Percentiles rank a stretch among this genome's conserved stretches.
Conservation (phyloP, 1,140 invertebrate genomes). For the Idris sp. region DNA sequence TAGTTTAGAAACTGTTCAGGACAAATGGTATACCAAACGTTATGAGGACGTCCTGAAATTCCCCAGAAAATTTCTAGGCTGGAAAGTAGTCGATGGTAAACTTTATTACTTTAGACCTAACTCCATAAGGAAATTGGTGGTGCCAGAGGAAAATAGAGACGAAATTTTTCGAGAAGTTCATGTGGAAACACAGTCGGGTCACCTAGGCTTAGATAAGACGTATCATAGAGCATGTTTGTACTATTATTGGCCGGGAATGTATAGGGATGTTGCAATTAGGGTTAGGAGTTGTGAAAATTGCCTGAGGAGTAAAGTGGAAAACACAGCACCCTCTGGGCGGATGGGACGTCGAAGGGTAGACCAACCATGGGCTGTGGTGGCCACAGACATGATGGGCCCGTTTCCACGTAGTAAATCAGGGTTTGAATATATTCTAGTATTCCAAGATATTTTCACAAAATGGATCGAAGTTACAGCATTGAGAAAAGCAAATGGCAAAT, state of each 20-base stretch:
- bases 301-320: constrained; percentile 11
- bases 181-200: constrained; percentile 39
- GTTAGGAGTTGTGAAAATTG: neutral
- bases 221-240: constrained; percentile 1
- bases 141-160: neutral
- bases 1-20: neutral
- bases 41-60: neutral
- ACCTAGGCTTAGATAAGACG: constrained; percentile 61
- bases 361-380: constrained; percentile 6
- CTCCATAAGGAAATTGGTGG: constrained; percentile 17
- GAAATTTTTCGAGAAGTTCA: constrained; percentile 50
- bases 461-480: no score
- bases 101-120: neutral
- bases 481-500: no score
- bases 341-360: neutral
- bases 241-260: constrained; percentile 46
- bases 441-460: constrained; percentile 32
- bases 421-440: constrained; percentile 20
- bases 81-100: neutral
- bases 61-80: neutral
- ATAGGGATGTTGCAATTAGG: neutral
- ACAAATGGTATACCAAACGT: constrained; percentile 2
- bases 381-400: constrained; percentile 10
- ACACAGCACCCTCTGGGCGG: neutral
- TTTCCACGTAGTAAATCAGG: constrained; percentile 6